Evolutionary conservation across 2,888 invertebrate genomes (phyloP).

Genomic region (Stramonita haemastoma): DNA sequence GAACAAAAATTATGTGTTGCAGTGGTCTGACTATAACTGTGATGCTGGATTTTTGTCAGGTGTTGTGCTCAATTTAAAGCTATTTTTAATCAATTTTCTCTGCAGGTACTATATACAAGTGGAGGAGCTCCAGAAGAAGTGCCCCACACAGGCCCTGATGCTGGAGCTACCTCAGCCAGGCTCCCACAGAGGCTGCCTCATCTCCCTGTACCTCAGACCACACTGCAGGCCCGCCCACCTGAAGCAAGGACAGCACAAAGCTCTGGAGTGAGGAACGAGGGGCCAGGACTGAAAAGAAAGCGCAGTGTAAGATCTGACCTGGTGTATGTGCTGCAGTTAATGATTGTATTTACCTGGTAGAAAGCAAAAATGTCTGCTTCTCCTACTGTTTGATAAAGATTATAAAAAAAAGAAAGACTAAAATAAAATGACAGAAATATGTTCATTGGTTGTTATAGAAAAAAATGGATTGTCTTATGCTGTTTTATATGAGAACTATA

Average conservation of each 20-base stretch:
- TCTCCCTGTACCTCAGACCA: neutral
- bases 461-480: too few relatives aligned
- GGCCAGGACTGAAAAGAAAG: slow-evolving; percentile 51
- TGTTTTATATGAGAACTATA: too few relatives aligned
- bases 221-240: neutral
- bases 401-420: too few relatives aligned
- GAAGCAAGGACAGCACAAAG: neutral
- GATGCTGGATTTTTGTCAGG: neutral
- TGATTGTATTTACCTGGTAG: neutral
- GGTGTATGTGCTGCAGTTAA: neutral
- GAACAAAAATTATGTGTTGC: neutral
- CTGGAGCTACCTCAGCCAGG: neutral
- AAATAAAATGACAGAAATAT: too few relatives aligned
- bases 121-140: slow-evolving; percentile 56
- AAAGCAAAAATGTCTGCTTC: too few relatives aligned
- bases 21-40: neutral
- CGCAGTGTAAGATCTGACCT: slow-evolving; percentile 45
- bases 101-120: slow-evolving; percentile 60
- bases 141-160: neutral
- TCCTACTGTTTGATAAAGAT: too few relatives aligned
- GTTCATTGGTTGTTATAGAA: too few relatives aligned
- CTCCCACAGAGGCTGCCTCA: neutral
- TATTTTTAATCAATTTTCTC: too few relatives aligned
- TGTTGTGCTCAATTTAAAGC: neutral
- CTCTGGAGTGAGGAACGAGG: neutral